Base-by-base conservation (phyloP, 2,888 invertebrate genomes). In the Incurvaria masculella region DNA sequence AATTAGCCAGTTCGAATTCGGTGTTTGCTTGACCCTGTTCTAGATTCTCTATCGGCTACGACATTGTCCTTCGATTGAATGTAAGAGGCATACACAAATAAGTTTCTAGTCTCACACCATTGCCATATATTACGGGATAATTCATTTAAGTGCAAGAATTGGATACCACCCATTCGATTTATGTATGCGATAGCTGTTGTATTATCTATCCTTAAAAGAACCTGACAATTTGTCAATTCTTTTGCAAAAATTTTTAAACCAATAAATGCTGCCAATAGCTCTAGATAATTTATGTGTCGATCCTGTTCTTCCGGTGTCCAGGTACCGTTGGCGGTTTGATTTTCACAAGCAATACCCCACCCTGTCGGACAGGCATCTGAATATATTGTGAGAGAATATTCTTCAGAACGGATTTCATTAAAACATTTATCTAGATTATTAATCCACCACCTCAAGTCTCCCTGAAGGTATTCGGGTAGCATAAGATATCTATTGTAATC, bases 11-110 rank as follows among this genome's bases (percentile, higher is more conserved):
- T 23, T 23, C 23, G 6, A 5, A 23, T n/a, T 48, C 44, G 1
- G 40, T 48, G 14, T 48, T 44, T 56, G 56, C 6, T 57, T 54
- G n/a, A 53, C 54, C n/a, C 19, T 47, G 41, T 6, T 49, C 58
- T 42, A 52, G 58, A 48, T 50, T 59, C 49, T 45, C 39, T 26
- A 39, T 58, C 56, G 21, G 59, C 59, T 8, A 52, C 49, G 38
- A 19, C 44, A 45, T 63, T 64, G 14, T 61, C 57, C 42, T 53
- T 46, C 1, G 62, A 60, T 16, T 56, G 55, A 4, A 64, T 56
- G 42, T 64, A 65, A 2, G 62, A 62, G 1, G 60, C 61, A 42
- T 57, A 59, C 6, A 64, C 26, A 53, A 49, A 55, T n/a, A 62
- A 45, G 27, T 49, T 50, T 3, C 54, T 53, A 6, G 11, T 21